A percentile compares a stretch with the other conserved stretches of the same genome.
Conservation (phyloP, 2,797 vertebrate species). For the Typhlichthys subterraneus region DNA sequence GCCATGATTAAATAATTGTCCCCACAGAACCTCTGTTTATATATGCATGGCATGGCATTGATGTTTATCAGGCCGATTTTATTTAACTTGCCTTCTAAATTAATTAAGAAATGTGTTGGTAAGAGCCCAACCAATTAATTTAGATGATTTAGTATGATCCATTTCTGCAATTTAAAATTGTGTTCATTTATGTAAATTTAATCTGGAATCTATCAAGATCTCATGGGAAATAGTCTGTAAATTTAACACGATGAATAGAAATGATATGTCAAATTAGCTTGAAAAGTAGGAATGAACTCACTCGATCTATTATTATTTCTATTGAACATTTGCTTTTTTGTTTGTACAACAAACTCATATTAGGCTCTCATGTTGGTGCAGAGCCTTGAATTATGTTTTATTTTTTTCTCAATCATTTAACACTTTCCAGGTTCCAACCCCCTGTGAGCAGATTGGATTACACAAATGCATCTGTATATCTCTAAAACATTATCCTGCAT, state of each 20-base stretch:
- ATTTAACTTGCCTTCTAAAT: constrained; percentile 56
- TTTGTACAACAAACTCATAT: not conserved
- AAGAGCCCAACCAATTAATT: not conserved
- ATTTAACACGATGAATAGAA: not conserved
- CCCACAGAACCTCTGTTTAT: not conserved
- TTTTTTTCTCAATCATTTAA: constrained; percentile 73
- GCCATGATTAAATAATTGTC: not conserved
- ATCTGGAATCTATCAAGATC: not conserved
- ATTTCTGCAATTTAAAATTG: not conserved
- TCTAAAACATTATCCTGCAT: constrained; percentile 77
- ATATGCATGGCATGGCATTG: constrained; percentile 7
- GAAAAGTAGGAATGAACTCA: constrained; percentile 6
- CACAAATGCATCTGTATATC: constrained; percentile 79
- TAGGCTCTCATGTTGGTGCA: constrained; percentile 9
- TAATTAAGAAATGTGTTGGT: constrained; percentile 45
- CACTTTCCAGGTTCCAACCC: constrained; percentile 69
- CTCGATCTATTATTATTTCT: not conserved
- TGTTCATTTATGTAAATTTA: not conserved
- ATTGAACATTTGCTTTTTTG: not conserved
- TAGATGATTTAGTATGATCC: constrained; percentile 12
- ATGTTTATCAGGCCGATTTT: constrained; percentile 51
- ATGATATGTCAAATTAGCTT: not conserved
- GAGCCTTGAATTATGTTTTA: constrained; percentile 60
- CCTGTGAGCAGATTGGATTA: constrained; percentile 74
- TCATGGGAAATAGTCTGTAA: not conserved